phyloP scores from a whole-genome alignment of 2,797 vertebrate genomes.

The Lepus townsendii region DNA sequence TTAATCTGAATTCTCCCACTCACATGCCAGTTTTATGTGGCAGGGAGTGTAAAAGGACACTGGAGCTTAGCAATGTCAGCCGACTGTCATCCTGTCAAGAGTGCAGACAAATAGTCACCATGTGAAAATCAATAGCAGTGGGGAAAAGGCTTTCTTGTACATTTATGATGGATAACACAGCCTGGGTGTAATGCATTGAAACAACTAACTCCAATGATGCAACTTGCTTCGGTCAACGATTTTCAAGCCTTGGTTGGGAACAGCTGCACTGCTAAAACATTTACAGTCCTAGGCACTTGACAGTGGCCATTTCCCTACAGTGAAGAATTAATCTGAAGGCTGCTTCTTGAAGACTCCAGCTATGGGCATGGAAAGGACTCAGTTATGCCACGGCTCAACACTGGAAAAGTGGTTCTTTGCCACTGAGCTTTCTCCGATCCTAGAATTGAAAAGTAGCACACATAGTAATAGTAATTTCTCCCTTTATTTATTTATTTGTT shows the following conservation, averaged over 20 bases:
- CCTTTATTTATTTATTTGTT: no score
- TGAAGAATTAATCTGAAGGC: constrained; percentile 25
- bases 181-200: constrained; percentile 27
- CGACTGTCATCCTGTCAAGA: constrained; percentile 63
- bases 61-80: constrained; percentile 55
- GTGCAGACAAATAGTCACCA: constrained; percentile 71
- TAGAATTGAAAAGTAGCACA: not conserved
- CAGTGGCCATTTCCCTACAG: not conserved
- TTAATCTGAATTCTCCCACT: constrained; percentile 43
- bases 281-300: not conserved
- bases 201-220: constrained; percentile 43
- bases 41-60: constrained; percentile 23
- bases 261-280: not conserved
- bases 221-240: not conserved
- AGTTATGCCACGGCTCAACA: not conserved
- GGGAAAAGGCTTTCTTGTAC: constrained; percentile 70
- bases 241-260: constrained; percentile 42
- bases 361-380: not conserved
- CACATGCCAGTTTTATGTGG: not conserved
- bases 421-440: not conserved
- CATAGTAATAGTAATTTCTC: not conserved
- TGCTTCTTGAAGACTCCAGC: not conserved
- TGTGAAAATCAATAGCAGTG: constrained; percentile 75
- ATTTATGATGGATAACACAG: constrained; percentile 72
- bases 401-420: not conserved